Conservation (phyloP, 2,888 invertebrate genomes). For the Aplocera efformata region DNA sequence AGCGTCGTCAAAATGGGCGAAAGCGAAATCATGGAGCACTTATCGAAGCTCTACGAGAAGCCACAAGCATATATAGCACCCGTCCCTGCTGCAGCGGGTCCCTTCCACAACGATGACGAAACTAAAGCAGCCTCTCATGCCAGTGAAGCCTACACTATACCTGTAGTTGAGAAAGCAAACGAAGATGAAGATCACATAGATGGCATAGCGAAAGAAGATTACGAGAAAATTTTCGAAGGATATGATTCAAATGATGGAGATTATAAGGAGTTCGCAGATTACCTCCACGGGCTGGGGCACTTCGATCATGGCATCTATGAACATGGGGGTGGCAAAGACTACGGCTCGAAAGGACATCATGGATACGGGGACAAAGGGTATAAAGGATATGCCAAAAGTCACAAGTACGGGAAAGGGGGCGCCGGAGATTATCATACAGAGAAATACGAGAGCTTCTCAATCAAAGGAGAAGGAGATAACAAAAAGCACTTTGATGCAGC, state of each 20-base stretch:
- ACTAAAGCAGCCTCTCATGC: slow-evolving; percentile 49
- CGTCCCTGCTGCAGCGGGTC: slow-evolving; percentile 44
- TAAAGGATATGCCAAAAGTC: slow-evolving; percentile 70
- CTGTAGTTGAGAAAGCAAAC: slow-evolving; percentile 58
- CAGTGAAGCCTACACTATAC: slow-evolving; percentile 51
- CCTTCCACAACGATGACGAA: slow-evolving; percentile 47
- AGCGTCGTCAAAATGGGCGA: slow-evolving; percentile 72
- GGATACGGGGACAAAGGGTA: slow-evolving; percentile 75
- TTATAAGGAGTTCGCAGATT: slow-evolving; percentile 58
- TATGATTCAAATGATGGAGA: slow-evolving; percentile 55
- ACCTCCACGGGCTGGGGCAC: slow-evolving; percentile 51
- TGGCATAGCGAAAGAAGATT: slow-evolving; percentile 59
- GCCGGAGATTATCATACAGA: slow-evolving; percentile 77
- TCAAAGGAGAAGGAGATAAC: slow-evolving; percentile 73
- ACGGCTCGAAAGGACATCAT: slow-evolving; percentile 61
- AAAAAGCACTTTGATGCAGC: slow-evolving; percentile 74
- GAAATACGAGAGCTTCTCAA: slow-evolving; percentile 75
- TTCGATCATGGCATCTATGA: slow-evolving; percentile 51
- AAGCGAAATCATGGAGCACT: slow-evolving; percentile 65
- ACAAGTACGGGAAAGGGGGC: slow-evolving; percentile 76
- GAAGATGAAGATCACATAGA: slow-evolving; percentile 44
- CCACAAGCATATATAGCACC: slow-evolving; percentile 59
- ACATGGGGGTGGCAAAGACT: slow-evolving; percentile 63
- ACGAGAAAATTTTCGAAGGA: slow-evolving; percentile 52
- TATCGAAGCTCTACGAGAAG: slow-evolving; percentile 59